Evolutionary conservation across 2,113 vertebrate species (phyloP), one percentile per base, ranked within the genome.

Genomic region (Ardeotis arabs): DNA sequence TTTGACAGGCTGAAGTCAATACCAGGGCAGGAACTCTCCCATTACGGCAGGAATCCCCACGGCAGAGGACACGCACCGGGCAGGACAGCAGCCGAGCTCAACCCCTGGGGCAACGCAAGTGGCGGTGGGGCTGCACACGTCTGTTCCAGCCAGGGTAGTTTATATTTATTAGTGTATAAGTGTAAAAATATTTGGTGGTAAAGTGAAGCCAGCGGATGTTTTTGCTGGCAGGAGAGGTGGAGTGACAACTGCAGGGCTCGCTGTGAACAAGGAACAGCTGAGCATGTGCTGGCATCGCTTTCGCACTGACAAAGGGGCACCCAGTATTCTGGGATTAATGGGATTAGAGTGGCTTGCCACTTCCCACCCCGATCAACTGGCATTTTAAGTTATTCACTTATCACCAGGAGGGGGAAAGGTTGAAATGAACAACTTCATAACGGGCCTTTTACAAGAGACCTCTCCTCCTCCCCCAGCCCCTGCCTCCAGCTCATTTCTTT

Each of bases 241-340:
- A 94, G 89, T 80, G 90, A 96, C 97, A 97, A 97, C 95, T 96
- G 94, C 70, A 93, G 74, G 52, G 53, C 31, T 56, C 50, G 37
- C 79, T 97, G 96, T 94, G 95, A 95, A 97, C 97, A 83, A 93
- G 79, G 47, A 97, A 97, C 96, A 98, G 97, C 96, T 97, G 97
- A 97, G 89, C 95, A 96, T 87, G 92, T 84, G 77, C 53, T 62
- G 66, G 89, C 81, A 89, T 76, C 82, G 95, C 90, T 96, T 94
- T 74, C 29, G 5, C 84, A 37, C 84, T 74, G 88, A 93, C 89
- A 92, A 77, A 27, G 29, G 92, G 76, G 70, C 93, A 95, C 89
- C 96, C 95, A 86, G 85, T 84, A 69, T 66, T 52, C 85, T 86
- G 83, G 37, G 91, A 94, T 97, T 96, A 97, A 98, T 85, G 9